Evolutionary conservation across 2,113 vertebrate species (phyloP), one percentile per base, ranked within the genome.

Genomic region (Kryptolebias marmoratus): DNA sequence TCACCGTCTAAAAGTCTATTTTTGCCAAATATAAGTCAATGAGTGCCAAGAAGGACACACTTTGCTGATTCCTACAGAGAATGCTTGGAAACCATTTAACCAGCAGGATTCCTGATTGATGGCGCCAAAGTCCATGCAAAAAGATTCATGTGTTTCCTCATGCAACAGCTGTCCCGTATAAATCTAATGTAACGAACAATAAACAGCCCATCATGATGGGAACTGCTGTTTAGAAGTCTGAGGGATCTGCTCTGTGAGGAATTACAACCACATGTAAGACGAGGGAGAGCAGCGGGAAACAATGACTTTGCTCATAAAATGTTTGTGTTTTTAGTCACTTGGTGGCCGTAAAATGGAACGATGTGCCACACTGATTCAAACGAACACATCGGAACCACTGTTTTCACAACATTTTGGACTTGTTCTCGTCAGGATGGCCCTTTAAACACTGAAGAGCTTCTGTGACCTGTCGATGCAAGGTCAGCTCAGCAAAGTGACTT

Each of bases 101-200:
- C 84, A 80, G 71, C 80, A 59, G 65, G 55, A 54, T 54, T 68
- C 8, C 73, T 88, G 87, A 89, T 77, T 87, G 85, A 89, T 89
- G 84, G 72, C 67, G 66, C 75, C 62, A 48, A 74, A 83, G 79
- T 76, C 73, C 45, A 74, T 73, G 61, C 79, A 80, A 89, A 68
- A 28, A 2, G 65, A 85, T 80, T 61, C 86, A 78, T 86, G 78
- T 89, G 64, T 81, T 80, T 83, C 65, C 57, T 14, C 30, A 22
- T 32, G 53, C 70, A 68, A 80, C 90, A 92, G 90, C 88, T 91
- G 89, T 73, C 80, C 64, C n/a, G 28, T 83, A 84, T 92, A 90
- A 87, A 80, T 80, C 64, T 71, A 83, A 87, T 74, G 65, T 82
- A 88, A 88, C 83, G 77, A 92, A 89, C 82, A 90, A 91, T 88